Evolutionary conservation across 2,113 vertebrate species (phyloP).

Genomic region (Tinamus guttatus): DNA sequence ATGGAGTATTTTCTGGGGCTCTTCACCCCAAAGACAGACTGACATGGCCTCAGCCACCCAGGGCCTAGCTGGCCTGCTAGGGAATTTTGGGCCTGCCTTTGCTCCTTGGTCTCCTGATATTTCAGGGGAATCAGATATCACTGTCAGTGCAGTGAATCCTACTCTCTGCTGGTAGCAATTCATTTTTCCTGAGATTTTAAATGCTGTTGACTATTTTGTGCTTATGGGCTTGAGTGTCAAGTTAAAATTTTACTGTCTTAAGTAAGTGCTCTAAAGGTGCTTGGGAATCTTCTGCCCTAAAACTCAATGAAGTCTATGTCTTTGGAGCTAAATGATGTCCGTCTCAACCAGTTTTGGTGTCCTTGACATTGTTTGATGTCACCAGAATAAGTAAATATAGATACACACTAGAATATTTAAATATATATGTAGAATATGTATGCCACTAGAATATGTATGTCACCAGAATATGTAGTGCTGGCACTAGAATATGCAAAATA

Average conservation of each 20-base stretch:
- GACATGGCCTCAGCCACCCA: not conserved
- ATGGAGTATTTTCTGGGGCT: not conserved
- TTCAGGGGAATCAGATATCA: not conserved
- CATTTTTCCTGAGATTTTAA: not conserved
- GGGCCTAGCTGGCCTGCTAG: not conserved
- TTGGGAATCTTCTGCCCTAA: not conserved
- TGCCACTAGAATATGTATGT: too few species aligned
- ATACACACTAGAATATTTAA: too few species aligned
- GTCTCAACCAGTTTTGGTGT: not conserved
- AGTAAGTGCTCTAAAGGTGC: not conserved
- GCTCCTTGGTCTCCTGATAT: not conserved
- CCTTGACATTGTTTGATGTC: not conserved
- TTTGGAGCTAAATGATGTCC: not conserved
- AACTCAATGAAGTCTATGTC: not conserved
- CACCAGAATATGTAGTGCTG: too few species aligned
- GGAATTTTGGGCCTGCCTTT: not conserved
- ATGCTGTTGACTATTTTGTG: not conserved
- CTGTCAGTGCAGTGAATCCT: not conserved
- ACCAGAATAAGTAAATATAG: too few species aligned
- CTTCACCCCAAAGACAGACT: rapidly evolving
- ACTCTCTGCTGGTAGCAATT: not conserved
- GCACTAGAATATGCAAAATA: not conserved
- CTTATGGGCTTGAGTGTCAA: not conserved
- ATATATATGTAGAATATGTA: too few species aligned
- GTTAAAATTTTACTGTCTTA: not conserved